Base-by-base conservation (phyloP, 2,888 invertebrate genomes). In the Meganola albula region DNA sequence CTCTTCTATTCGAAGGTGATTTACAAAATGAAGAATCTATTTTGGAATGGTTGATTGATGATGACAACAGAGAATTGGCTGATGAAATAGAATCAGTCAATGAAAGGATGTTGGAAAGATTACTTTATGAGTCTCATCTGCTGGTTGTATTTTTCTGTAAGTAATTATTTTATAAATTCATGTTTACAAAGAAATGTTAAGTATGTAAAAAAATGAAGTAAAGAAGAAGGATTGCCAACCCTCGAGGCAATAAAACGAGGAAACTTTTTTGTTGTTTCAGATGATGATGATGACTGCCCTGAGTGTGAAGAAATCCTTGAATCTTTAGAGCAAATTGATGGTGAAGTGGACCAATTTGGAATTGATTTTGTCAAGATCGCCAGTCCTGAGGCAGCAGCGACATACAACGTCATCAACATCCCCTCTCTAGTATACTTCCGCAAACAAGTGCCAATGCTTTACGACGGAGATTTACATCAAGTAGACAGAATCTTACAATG, bases 1-100 rank as follows among this genome's bases (percentile, higher is more conserved):
- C 96, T 4, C 87, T 95, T 18, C 76, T 96, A 4, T 96, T 93
- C 61, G 95, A 95, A 90, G 96, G 96, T 12, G 96, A 97, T 77
- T 82, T 97, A 27, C 95, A 95, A 77, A 96, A 96, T 63, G 96
- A 96, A 76, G 93, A 95, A 58, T 94, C 94, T 0, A 95, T 97
- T 12, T 80, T 97, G 31, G 96, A 97, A 74, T 97, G 97, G 97
- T 83, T 97, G 2, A 92, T 94, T 48, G 96, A 97, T 67, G 97
- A 97, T 63, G 96, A 97, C 47, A 97, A 96, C 68, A 89, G 97
- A 8, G 97, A 97, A 78, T 72, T 97, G 50, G 95, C 95, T 10
- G 97, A 97, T 77, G 96, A 97, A 86, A 97, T 97, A 51, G 97
- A 97, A 79, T 93, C 94, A 16, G 96, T 97, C 5, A 97, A 97